Evolutionary conservation across 2,888 invertebrate species (phyloP).

Genomic region (Acronicta aceris): DNA sequence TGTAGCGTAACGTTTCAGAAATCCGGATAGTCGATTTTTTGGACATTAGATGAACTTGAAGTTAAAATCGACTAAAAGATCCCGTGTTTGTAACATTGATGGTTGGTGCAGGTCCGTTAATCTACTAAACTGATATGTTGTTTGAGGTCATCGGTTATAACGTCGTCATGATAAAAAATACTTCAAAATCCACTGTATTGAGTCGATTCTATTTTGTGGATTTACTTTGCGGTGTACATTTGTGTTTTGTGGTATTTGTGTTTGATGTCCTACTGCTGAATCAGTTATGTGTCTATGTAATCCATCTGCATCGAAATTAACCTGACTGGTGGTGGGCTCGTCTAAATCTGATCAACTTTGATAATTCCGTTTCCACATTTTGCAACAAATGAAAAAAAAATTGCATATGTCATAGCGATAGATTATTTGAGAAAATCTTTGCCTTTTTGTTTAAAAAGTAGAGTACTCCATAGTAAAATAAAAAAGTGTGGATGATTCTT

Average conservation of each 20-base stretch:
- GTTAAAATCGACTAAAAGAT: constrained; percentile 43
- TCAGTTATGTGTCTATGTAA: too few relatives aligned
- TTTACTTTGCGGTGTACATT: constrained; percentile 14
- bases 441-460: too few relatives aligned
- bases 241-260: constrained; percentile 24
- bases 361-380: neutral
- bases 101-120: constrained; percentile 48
- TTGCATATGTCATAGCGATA: too few relatives aligned
- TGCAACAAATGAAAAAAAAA: too few relatives aligned
- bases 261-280: constrained; percentile 25
- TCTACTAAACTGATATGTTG: constrained; percentile 34
- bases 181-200: neutral
- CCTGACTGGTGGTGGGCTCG: neutral
- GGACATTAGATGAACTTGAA: neutral
- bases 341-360: neutral
- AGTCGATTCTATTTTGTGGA: neutral
- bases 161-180: neutral
- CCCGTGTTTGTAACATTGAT: constrained; percentile 27
- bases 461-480: too few relatives aligned
- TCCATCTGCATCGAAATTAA: neutral
- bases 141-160: constrained; percentile 20
- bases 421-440: too few relatives aligned
- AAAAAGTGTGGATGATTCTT: too few relatives aligned
- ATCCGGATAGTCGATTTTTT: neutral
- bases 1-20: neutral